Base-by-base conservation (phyloP, 2,888 invertebrate genomes). In the Sericinus montela region DNA sequence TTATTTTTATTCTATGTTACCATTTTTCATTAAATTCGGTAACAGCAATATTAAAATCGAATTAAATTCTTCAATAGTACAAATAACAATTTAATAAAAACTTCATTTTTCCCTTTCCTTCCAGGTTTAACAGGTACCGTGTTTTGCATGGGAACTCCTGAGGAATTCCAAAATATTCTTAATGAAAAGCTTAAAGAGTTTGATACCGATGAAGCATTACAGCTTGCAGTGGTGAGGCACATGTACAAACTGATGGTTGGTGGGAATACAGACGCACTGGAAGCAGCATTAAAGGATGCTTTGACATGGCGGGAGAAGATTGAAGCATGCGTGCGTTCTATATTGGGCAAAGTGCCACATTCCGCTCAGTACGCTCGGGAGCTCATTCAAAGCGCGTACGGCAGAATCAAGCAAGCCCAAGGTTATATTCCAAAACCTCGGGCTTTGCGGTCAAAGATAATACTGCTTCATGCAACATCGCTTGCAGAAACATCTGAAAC, bases 361-460 rank as follows among this genome's bases (percentile, higher is more conserved):
- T 75, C 82, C 1, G 62, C 67, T 9, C 78, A 81, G 47, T 82
- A 80, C 50, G 67, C 68, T 1, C 61, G 67, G 7, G 56, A 63
- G 9, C 51, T 70, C 1, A 62, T 80, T 9, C 65, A 72, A 43
- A 59, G 67, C 0, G 71, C 70, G 0, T 69, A 70, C 36, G 59
- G 53, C 6, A 58, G 69, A 13, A 54, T 72, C 5, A 28, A 34
- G 30, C 54, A 57, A 15, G 55, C 55, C 3, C 56, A 60, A 2
- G 28, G 39, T 1, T 63, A 64, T 41, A 46, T 41, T 9, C 36
- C 50, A 1, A 40, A 36, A 6, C 56, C 59, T 0, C 50, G 43
- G 8, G 45, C 51, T n/a, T 55, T 75, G 16, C 57, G 56, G 7
- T 72, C 77, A 1, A 58, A 58, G 9, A 45, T 76, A 5, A 60